Evolutionary conservation across 2,888 invertebrate genomes (phyloP).

Genomic region (Flexamia atlantica): DNA sequence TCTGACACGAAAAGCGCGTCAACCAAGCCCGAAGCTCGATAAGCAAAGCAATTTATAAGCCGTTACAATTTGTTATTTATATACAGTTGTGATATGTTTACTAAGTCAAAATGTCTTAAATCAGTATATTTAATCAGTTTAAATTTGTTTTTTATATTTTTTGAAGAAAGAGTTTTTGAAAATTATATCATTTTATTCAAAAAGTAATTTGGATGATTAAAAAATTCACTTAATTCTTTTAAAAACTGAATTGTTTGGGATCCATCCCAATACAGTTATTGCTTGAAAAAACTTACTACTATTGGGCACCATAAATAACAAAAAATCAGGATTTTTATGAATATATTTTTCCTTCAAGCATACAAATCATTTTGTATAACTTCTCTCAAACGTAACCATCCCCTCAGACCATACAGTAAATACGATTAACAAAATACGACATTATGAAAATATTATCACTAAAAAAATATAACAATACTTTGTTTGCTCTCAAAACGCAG

Average conservation of each 20-base stretch:
- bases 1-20: conserved; percentile 39
- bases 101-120: neutral
- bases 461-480: conserved; percentile 68
- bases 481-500: conserved; percentile 58
- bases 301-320: neutral
- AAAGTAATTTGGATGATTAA: neutral
- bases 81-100: conserved; percentile 14
- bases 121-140: neutral
- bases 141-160: neutral
- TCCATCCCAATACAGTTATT: no score
- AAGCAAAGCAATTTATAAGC: conserved; percentile 60
- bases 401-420: conserved; percentile 45
- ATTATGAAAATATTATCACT: conserved; percentile 61
- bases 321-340: neutral
- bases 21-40: conserved; percentile 59
- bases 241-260: no score
- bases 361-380: conserved; percentile 60
- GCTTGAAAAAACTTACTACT: neutral
- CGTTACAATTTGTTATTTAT: conserved; percentile 57
- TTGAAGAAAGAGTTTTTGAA: neutral
- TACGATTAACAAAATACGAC: conserved; percentile 61
- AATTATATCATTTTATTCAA: neutral
- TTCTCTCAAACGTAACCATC: conserved; percentile 44
- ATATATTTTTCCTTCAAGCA: conserved; percentile 48
- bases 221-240: neutral